Percentiles rank a stretch among this genome's conserved stretches.
These are phyloP conservation scores for Peromyscus californicus DNA, from an alignment of 2,113 vertebrate genomes.

Conservation along the genomic window DNA sequence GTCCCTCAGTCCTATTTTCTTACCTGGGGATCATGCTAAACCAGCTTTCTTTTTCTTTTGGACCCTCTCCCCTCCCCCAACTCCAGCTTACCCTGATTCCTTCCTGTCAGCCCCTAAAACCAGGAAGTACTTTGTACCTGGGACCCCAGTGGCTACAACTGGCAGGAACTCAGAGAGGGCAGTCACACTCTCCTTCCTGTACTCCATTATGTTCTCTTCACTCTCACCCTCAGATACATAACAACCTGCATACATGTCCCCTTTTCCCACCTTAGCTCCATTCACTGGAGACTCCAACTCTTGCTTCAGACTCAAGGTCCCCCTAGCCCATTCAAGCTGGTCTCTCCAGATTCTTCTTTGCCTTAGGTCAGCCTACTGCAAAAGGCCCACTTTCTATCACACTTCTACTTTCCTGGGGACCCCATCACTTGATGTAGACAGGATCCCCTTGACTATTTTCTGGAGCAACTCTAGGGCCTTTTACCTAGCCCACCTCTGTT, in stretches of 20 bases:
- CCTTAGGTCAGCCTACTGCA: neutral
- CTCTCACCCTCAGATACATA: no score
- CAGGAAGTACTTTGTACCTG: neutral
- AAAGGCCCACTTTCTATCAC: no score
- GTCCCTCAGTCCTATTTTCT: accelerated
- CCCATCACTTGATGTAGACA: no score
- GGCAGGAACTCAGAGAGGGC: neutral
- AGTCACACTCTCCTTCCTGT: neutral
- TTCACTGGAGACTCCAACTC: neutral
- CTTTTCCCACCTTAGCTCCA: neutral
- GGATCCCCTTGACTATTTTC: neutral
- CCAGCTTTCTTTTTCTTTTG: neutral
- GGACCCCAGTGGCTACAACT: neutral
- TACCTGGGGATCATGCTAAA: neutral
- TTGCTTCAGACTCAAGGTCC: neutral
- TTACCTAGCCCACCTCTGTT: neutral
- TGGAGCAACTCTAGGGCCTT: accelerated
- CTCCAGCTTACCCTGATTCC: neutral
- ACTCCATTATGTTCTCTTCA: no score
- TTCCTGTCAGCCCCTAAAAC: neutral
- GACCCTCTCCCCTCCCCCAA: no score
- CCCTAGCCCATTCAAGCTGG: neutral
- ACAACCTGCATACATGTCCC: neutral
- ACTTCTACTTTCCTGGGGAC: neutral
- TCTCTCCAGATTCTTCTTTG: neutral